A percentile compares a stretch with the other conserved stretches of the same genome.
These are phyloP conservation scores for Gerris buenoi DNA, from an alignment of 1,140 invertebrate genomes.

Conservation along the genomic window DNA sequence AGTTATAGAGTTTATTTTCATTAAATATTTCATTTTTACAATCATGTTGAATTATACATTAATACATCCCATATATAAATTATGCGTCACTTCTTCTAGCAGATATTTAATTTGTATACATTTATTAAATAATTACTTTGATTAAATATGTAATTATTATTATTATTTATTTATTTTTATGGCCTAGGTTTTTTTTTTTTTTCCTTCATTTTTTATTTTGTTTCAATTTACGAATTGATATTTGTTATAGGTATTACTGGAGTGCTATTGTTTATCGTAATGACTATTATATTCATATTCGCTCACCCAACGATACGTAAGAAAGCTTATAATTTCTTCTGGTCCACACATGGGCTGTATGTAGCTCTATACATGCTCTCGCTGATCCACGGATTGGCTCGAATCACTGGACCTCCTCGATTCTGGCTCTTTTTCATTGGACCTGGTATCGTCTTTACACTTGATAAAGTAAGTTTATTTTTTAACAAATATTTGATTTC, in stretches of 20 bases:
- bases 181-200: too few relatives aligned
- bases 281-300: constrained; percentile 94
- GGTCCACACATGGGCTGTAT: constrained; percentile 91
- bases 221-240: constrained; percentile 7
- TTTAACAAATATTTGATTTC: too few relatives aligned
- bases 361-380: constrained; percentile 77
- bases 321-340: constrained; percentile 91
- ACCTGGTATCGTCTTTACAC: constrained; percentile 73
- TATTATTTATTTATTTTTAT: too few relatives aligned
- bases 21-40: too few relatives aligned
- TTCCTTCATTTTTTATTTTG: too few relatives aligned
- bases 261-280: constrained; percentile 80
- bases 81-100: too few relatives aligned
- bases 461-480: constrained; percentile 60
- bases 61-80: too few relatives aligned
- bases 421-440: constrained; percentile 95
- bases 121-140: too few relatives aligned
- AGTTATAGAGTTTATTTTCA: too few relatives aligned
- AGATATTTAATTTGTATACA: too few relatives aligned
- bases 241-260: constrained; percentile 68
- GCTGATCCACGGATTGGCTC: constrained; percentile 84
- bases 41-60: too few relatives aligned
- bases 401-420: constrained; percentile 76
- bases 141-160: too few relatives aligned
- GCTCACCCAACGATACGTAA: constrained; percentile 87